A percentile compares a stretch with the other conserved stretches of the same genome.
phyloP scores from a whole-genome alignment of 2,113 vertebrate species.

The Ondatra zibethicus region DNA sequence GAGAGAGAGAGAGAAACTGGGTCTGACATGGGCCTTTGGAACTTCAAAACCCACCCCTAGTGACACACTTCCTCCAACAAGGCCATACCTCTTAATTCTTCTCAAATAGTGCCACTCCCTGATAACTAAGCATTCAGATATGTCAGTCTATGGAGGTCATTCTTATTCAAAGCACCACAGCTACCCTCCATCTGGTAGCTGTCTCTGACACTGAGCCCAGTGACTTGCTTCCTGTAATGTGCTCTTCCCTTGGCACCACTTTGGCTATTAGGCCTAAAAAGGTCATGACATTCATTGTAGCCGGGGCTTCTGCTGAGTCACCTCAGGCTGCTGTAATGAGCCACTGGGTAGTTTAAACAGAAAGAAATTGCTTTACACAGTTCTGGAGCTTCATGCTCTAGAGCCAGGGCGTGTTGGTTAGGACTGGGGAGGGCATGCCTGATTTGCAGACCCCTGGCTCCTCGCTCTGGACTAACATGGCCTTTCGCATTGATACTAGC shows the following conservation, averaged over 20 bases:
- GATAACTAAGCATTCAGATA: neutral
- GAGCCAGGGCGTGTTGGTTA: neutral
- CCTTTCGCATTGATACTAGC: neutral
- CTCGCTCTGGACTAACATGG: accelerated
- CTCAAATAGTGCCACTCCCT: neutral
- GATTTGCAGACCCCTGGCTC: neutral
- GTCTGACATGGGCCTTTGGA: neutral
- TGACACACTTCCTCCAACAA: neutral
- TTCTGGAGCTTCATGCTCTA: neutral
- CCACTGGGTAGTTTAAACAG: neutral
- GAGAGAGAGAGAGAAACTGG: neutral
- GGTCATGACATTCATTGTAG: neutral
- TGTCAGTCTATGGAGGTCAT: neutral
- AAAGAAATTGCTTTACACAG: neutral
- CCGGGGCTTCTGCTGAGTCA: neutral
- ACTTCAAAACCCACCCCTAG: neutral
- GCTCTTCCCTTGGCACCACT: neutral
- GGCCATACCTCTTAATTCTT: neutral
- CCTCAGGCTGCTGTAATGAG: accelerated
- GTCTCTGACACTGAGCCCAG: neutral
- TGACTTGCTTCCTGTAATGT: neutral
- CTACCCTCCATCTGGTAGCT: neutral
- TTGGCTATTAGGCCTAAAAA: neutral
- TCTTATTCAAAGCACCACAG: neutral
- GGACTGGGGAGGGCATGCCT: neutral